Evolutionary conservation across 2,888 invertebrate genomes (phyloP).

Genomic region (Amitus sp.): DNA sequence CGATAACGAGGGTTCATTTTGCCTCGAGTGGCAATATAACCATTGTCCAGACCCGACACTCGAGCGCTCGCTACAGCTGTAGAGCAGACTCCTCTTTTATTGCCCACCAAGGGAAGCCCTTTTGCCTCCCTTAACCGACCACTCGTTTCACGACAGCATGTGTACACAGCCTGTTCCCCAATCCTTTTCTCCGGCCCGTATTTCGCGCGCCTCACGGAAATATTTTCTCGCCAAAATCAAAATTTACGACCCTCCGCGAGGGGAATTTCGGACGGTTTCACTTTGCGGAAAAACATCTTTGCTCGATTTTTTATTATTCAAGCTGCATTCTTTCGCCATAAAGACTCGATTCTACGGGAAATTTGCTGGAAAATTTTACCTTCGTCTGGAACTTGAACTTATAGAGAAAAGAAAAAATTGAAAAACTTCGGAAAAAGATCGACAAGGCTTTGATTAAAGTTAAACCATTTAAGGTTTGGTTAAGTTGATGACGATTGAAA

Average conservation of each 20-base stretch:
- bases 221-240: not conserved
- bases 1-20: constrained; percentile 51
- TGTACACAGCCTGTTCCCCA: constrained; percentile 23
- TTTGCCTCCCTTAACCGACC: constrained; percentile 19
- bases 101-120: constrained; percentile 29
- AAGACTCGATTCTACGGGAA: too few relatives aligned
- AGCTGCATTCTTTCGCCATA: too few relatives aligned
- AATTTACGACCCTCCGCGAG: not conserved
- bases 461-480: too few relatives aligned
- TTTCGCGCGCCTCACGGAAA: not conserved
- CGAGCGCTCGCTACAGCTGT: constrained; percentile 35
- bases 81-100: constrained; percentile 38
- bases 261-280: not conserved
- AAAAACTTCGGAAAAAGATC: too few relatives aligned
- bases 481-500: too few relatives aligned
- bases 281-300: too few relatives aligned
- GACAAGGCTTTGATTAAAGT: too few relatives aligned
- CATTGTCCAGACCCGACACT: constrained; percentile 50
- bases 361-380: too few relatives aligned
- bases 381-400: too few relatives aligned
- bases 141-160: constrained; percentile 33
- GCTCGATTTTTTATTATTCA: too few relatives aligned
- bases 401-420: too few relatives aligned
- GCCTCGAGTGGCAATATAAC: constrained; percentile 55
- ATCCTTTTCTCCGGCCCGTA: not conserved